A percentile compares a stretch with the other conserved stretches of the same genome.
These are phyloP conservation scores for Aphidius colemani DNA, from an alignment of 2,888 invertebrate genomes.

Conservation along the genomic window DNA sequence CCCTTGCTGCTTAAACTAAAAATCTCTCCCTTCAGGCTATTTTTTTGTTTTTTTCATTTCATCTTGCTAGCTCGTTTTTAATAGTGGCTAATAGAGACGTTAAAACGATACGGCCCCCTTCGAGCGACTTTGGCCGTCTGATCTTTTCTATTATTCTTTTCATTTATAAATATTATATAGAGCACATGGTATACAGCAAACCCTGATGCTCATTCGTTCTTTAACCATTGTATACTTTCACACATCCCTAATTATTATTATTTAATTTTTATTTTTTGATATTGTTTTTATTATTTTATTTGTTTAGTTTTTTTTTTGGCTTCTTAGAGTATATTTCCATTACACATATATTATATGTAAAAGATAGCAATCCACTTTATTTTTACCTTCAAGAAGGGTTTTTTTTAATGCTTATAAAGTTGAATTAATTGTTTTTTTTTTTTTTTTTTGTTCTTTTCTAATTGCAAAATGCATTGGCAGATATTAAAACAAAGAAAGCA, in stretches of 20 bases:
- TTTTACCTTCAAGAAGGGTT: not conserved
- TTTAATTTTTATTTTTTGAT: too few species aligned
- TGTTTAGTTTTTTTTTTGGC: too few species aligned
- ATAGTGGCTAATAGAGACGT: conserved; percentile 61
- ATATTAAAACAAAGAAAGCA: conserved; percentile 18
- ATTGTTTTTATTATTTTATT: too few species aligned
- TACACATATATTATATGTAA: not conserved
- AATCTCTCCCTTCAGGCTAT: conserved; percentile 28
- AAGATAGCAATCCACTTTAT: not conserved
- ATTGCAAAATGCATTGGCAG: conserved; percentile 14
- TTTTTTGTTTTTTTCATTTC: conserved; percentile 1
- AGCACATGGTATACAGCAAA: conserved; percentile 10
- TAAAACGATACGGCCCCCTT: conserved; percentile 57
- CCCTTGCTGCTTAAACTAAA: conserved; percentile 30
- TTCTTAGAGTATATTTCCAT: too few species aligned
- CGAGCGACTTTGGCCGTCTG: conserved; percentile 40
- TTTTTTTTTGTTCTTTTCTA: conserved; percentile 2
- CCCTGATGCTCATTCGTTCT: conserved; percentile 51
- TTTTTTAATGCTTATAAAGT: not conserved
- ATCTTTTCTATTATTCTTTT: conserved; percentile 26
- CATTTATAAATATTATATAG: not conserved
- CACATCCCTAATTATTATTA: not conserved
- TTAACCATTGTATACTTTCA: not conserved
- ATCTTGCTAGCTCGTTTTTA: conserved; percentile 50
- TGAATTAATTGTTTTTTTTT: conserved; percentile 1